phyloP scores from a whole-genome alignment of 2,113 vertebrate genomes.

The Psittacula cyanocephala region DNA sequence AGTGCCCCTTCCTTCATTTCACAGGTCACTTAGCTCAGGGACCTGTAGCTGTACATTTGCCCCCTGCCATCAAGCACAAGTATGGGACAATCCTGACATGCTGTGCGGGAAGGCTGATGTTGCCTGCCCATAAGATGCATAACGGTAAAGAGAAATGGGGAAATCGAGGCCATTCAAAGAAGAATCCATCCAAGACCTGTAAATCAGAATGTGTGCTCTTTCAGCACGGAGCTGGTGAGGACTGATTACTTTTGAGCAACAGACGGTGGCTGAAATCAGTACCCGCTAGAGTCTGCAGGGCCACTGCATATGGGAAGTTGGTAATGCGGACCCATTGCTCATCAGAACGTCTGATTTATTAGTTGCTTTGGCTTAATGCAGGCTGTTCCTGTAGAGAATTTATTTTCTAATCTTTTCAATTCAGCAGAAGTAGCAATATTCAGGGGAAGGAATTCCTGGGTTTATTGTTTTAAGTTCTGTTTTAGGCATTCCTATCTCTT shows the following conservation, averaged over 20 bases:
- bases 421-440: neutral
- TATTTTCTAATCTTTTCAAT: neutral
- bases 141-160: neutral
- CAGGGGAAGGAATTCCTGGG: neutral
- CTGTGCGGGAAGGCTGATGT: neutral
- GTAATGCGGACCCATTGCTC: neutral
- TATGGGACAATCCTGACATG: fast-evolving
- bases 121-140: neutral
- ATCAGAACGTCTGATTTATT: neutral
- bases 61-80: neutral
- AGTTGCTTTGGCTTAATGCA: neutral
- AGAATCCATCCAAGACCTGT: neutral
- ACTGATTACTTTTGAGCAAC: neutral
- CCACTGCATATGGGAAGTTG: neutral
- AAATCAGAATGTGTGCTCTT: neutral
- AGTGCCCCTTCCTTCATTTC: neutral
- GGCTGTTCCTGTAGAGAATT: neutral
- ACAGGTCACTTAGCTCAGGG: neutral
- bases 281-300: neutral
- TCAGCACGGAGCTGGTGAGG: neutral
- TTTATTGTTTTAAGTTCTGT: neutral
- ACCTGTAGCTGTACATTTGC: neutral
- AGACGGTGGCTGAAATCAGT: neutral
- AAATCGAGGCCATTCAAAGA: neutral
- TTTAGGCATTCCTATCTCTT: neutral